A percentile compares a stretch with the other conserved stretches of the same genome.
phyloP scores from a whole-genome alignment of 2,113 vertebrate genomes.

The Poecilia latipinna region DNA sequence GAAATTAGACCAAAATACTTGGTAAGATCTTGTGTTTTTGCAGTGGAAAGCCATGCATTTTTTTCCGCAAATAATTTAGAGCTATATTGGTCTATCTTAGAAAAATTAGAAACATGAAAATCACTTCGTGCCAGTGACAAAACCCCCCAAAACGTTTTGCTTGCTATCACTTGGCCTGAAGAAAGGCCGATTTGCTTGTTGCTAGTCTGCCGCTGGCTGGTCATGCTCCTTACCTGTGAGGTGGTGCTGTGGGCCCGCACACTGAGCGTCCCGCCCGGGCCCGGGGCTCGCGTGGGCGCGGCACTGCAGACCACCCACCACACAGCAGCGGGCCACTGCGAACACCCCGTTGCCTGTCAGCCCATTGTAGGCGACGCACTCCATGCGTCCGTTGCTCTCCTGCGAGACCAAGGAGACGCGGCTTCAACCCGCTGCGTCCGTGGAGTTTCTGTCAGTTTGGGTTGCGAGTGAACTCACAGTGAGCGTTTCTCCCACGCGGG shows the following conservation, averaged over 20 bases:
- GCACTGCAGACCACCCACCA: conserved; percentile 73
- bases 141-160: too few species aligned
- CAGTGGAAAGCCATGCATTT: too few species aligned
- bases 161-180: not conserved
- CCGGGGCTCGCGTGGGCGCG: conserved; percentile 43
- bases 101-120: too few species aligned
- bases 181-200: not conserved
- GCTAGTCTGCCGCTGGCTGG: not conserved
- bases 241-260: conserved; percentile 67
- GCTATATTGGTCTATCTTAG: not conserved
- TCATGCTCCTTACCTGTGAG: conserved; percentile 82
- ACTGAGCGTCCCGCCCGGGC: conserved; percentile 50
- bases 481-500: conserved; percentile 79
- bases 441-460: not conserved
- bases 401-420: conserved; percentile 40
- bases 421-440: not conserved
- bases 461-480: conserved; percentile 68
- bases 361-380: conserved; percentile 79
- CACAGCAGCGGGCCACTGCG: conserved; percentile 87
- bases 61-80: too few species aligned
- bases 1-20: too few species aligned
- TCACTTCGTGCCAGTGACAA: too few species aligned
- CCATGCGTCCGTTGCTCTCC: conserved; percentile 70
- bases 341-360: conserved; percentile 76
- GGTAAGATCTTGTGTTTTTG: too few species aligned